Percentiles rank a stretch among this genome's conserved stretches.
Conservation (phyloP, 2,113 vertebrate species). For the Hydrochoerus hydrochaeris region DNA sequence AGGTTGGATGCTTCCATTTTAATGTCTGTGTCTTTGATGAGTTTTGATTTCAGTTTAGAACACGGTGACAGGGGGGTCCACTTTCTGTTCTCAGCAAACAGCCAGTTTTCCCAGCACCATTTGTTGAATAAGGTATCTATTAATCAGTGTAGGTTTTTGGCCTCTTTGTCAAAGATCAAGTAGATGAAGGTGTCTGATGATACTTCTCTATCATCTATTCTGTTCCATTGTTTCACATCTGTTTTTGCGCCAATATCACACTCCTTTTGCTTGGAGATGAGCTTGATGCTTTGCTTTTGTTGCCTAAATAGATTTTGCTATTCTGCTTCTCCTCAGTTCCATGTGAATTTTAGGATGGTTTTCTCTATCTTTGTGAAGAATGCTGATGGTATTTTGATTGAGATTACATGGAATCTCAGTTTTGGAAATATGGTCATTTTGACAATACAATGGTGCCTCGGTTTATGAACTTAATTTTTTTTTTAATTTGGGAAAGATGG, state of each 20-base stretch:
- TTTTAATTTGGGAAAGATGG: not conserved
- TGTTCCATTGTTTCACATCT: not conserved
- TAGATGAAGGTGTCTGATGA: not conserved
- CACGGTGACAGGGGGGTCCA: not conserved
- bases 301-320: not conserved
- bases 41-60: not conserved
- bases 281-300: not conserved
- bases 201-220: not conserved
- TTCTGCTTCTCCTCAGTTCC: not conserved
- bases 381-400: not conserved
- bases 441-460: not conserved
- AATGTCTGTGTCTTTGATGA: not conserved
- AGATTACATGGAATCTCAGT: not conserved
- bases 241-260: not conserved
- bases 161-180: not conserved
- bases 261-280: not conserved
- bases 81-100: not conserved
- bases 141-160: not conserved
- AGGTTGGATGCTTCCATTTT: not conserved
- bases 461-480: not conserved
- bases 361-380: not conserved
- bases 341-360: not conserved
- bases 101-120: not conserved
- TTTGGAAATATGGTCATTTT: not conserved
- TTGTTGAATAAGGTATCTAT: not conserved